These are phyloP conservation scores for Aphidius ervi DNA, from an alignment of 1,140 invertebrate genomes.

Conservation along the genomic window DNA sequence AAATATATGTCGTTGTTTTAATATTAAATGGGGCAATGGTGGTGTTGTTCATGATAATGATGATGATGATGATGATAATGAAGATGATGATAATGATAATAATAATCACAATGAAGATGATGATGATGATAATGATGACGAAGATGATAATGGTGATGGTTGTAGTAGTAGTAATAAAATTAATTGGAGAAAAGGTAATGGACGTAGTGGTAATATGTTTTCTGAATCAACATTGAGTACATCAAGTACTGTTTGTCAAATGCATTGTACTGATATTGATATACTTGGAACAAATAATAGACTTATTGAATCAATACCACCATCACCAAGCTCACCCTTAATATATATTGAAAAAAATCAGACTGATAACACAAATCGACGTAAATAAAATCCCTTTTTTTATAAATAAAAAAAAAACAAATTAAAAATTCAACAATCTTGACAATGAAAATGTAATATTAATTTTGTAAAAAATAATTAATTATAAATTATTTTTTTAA, in stretches of 20 bases:
- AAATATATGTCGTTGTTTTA: conserved; percentile 30
- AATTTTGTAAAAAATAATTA: too few relatives aligned
- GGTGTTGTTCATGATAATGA: too few relatives aligned
- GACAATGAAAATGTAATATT: too few relatives aligned
- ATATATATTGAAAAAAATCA: conserved; percentile 34
- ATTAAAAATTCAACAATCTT: neutral
- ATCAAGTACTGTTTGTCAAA: conserved; percentile 46
- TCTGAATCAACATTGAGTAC: conserved; percentile 47
- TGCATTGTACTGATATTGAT: conserved; percentile 46
- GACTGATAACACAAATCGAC: conserved; percentile 24
- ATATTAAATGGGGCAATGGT: neutral
- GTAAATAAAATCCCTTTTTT: conserved; percentile 20
- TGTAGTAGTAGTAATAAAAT: conserved; percentile 19
- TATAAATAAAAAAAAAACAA: neutral
- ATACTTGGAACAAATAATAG: conserved; percentile 30
- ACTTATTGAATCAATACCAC: conserved; percentile 24
- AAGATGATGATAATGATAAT: neutral
- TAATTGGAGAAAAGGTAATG: conserved; percentile 31
- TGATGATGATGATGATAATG: too few relatives aligned
- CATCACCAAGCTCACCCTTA: conserved; percentile 38
- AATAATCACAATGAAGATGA: neutral
- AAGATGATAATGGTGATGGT: conserved; percentile 20
- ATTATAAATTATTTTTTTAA: too few relatives aligned
- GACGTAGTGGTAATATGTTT: conserved; percentile 32
- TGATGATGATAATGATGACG: conserved; percentile 9